Conservation (phyloP, 2,113 vertebrate species). For the Patagioenas fasciata region DNA sequence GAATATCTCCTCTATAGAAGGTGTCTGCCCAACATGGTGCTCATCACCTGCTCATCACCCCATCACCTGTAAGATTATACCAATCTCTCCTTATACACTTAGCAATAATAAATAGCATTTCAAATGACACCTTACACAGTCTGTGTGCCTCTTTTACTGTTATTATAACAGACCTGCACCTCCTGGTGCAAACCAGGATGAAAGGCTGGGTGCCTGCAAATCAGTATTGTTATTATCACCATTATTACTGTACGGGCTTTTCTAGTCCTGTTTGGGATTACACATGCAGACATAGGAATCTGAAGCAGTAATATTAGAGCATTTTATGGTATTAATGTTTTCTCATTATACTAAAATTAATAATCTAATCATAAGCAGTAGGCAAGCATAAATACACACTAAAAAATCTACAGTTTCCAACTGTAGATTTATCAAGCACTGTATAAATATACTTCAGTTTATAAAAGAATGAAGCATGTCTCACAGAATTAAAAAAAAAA, state of each 20-base stretch:
- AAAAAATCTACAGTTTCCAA: neutral
- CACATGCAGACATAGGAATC: neutral
- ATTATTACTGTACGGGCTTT: neutral
- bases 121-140: neutral
- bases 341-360: neutral
- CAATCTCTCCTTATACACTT: neutral
- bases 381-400: neutral
- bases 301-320: neutral
- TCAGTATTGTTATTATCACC: neutral
- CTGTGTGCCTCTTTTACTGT: neutral
- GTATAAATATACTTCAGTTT: neutral
- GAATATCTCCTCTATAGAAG: neutral
- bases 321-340: neutral
- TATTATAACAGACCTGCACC: neutral
- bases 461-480: neutral
- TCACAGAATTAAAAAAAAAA: neutral
- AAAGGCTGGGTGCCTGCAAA: neutral
- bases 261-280: neutral
- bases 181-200: neutral
- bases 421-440: neutral
- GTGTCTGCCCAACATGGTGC: neutral
- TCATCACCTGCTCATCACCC: accelerated
- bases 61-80: neutral
- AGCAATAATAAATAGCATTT: neutral
- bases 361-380: neutral